These are phyloP conservation scores for Rhynchonycteris naso DNA, from an alignment of 2,797 vertebrate species.

Conservation along the genomic window DNA sequence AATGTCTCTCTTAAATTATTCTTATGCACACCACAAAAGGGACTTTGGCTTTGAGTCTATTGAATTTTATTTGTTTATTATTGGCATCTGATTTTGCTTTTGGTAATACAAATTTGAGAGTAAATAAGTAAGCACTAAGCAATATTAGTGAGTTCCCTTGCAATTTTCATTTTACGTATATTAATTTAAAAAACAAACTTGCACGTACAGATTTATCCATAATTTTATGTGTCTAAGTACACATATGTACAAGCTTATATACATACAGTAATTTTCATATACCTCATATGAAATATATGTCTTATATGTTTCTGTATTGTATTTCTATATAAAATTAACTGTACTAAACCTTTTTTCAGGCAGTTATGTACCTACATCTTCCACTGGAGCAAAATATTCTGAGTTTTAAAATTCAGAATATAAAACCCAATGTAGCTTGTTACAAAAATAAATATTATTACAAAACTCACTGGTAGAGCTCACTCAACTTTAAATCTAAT, in stretches of 20 bases:
- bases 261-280: not conserved
- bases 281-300: not conserved
- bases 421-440: not conserved
- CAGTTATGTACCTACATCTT: not conserved
- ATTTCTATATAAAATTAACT: not conserved
- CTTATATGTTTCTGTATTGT: not conserved
- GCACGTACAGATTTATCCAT: not conserved
- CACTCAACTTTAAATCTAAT: not conserved
- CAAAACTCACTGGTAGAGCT: not conserved
- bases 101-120: not conserved
- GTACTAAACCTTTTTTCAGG: not conserved
- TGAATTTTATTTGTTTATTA: constrained; percentile 8
- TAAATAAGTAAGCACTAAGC: not conserved
- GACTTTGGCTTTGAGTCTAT: not conserved
- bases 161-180: not conserved
- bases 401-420: not conserved
- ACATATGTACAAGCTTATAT: not conserved
- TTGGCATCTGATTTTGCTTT: not conserved
- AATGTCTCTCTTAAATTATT: not conserved
- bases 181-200: not conserved
- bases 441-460: not conserved
- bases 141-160: not conserved
- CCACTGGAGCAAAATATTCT: not conserved
- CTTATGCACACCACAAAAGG: not conserved
- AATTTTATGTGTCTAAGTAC: not conserved